Evolutionary conservation across 2,888 invertebrate genomes (phyloP), one percentile per base, ranked within the genome.

Genomic region (Athripsodes cinereus): DNA sequence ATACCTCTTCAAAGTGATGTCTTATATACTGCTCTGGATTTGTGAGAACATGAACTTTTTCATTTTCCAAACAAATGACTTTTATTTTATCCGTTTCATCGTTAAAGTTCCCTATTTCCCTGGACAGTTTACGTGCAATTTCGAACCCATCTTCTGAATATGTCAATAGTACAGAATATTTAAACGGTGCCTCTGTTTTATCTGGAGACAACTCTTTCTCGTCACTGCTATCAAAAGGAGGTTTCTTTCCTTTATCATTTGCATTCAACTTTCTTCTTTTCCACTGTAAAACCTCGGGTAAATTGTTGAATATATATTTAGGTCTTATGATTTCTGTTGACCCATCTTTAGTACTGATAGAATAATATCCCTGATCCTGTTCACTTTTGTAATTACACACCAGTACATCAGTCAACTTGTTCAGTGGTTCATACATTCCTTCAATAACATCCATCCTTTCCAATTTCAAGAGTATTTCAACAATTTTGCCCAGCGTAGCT

Each of bases 1-100:
- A 47, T 67, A 81, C 82, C 73, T 81, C 81, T 68, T 78, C 76
- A 68, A 81, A 80, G 68, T 79, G 78, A 67, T 81, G 78, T 47
- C 80, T 74, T 21, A 82, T 78, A 64, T 77, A 81, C 62, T 78
- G 78, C 62, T 80, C 80, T 53, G 80, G 80, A 66, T 76, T 80
- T 65, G 75, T 75, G 63, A 74, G 77, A 6, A 81, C 76, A 62
- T 78, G 74, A 62, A 76, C 75, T 64, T 72, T 75, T 66, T 73
- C 78, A 60, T 78, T 75, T 66, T 75, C 75, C 8, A 82, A 70
- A 53, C 75, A 76, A 44, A 79, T 67, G 16, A 77, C 71, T 66
- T 68, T 69, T 1, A 63, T 60, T 22, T 21, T 50, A 19, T 52
- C 26, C 16, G 46, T 34, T 2, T 52, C 55, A 16, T 76, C 72